A percentile compares a stretch with the other conserved stretches of the same genome.
phyloP scores from a whole-genome alignment of 2,113 vertebrate genomes.

The Dicaeum eximium region DNA sequence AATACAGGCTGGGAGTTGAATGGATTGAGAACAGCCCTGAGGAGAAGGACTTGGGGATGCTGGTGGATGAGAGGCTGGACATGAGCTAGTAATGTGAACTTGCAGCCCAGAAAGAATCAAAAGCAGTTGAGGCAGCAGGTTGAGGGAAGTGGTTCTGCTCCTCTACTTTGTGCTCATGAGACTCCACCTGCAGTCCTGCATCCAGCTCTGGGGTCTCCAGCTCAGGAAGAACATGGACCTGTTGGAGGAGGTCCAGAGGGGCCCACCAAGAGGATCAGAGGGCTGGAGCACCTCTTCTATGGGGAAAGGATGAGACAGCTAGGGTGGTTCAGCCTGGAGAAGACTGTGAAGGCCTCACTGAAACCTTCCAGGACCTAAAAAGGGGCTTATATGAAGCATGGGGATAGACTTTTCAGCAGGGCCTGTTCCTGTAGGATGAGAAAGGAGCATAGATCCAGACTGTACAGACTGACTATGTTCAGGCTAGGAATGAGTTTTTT shows the following conservation, averaged over 20 bases:
- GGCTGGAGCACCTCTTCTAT: not conserved
- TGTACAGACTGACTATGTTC: not conserved
- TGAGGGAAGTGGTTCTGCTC: not conserved
- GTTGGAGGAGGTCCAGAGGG: not conserved
- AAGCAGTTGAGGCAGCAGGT: accelerated
- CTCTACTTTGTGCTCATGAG: accelerated
- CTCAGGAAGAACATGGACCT: not conserved
- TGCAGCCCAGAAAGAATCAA: not conserved
- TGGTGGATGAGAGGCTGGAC: not conserved
- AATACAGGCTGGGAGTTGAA: not conserved
- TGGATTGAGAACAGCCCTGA: not conserved
- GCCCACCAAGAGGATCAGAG: not conserved
- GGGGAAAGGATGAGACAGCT: not conserved
- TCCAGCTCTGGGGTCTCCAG: not conserved
- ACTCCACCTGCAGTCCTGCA: not conserved
- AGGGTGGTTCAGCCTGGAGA: not conserved
- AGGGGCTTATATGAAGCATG: not conserved
- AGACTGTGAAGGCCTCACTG: not conserved
- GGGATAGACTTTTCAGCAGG: not conserved
- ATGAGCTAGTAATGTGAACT: accelerated
- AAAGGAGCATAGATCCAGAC: not conserved
- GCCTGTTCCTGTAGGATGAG: not conserved
- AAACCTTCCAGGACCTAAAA: not conserved
- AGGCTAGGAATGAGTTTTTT: not conserved
- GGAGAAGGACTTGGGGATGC: not conserved